Conservation (phyloP, 2,888 invertebrate genomes). For the Troilus luridus region DNA sequence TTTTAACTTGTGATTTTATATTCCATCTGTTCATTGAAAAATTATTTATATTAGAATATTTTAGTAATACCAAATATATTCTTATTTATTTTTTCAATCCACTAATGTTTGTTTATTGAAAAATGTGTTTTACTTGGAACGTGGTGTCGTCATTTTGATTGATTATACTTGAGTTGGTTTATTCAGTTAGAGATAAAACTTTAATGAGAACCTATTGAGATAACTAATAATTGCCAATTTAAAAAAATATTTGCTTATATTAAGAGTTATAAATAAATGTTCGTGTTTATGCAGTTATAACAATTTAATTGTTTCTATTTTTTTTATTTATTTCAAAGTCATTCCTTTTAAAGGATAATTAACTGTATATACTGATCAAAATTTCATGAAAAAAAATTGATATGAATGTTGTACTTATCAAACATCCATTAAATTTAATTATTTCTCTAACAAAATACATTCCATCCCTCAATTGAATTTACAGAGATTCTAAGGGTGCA, state of each 20-base stretch:
- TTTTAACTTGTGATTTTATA: not conserved
- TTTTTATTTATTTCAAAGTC: too few species aligned
- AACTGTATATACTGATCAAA: too few species aligned
- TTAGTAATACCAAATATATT: not conserved
- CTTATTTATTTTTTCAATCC: not conserved
- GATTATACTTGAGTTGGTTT: not conserved
- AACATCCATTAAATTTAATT: too few species aligned
- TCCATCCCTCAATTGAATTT: too few species aligned
- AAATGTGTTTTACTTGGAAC: slow-evolving; percentile 1
- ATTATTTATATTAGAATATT: not conserved
- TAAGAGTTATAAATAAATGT: not conserved
- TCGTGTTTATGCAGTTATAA: too few species aligned
- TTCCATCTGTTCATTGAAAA: not conserved
- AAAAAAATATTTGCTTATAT: not conserved
- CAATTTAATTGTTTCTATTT: too few species aligned
- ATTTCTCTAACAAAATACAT: too few species aligned
- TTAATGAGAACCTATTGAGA: not conserved
- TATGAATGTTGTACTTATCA: too few species aligned
- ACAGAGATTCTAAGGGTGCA: too few species aligned
- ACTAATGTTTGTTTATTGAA: not conserved
- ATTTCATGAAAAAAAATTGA: too few species aligned
- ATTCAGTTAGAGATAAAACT: not conserved
- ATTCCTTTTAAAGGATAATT: too few species aligned
- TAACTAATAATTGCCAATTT: not conserved
- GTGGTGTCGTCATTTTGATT: not conserved